These are phyloP conservation scores for Spheniscus mendiculus DNA, from an alignment of 2,113 vertebrate species.

Conservation along the genomic window DNA sequence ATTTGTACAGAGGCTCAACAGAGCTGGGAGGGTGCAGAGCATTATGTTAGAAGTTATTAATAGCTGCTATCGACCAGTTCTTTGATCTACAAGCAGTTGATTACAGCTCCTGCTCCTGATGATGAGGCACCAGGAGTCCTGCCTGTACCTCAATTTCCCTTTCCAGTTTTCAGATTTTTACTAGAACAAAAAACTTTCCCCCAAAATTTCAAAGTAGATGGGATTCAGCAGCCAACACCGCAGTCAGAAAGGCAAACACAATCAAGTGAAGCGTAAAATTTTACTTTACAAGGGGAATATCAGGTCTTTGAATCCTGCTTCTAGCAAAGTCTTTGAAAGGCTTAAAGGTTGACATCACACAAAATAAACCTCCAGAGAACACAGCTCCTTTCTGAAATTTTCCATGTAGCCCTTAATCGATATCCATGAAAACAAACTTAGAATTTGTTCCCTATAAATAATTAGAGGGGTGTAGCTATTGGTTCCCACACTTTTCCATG, in stretches of 20 bases:
- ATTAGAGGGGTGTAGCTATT: not conserved
- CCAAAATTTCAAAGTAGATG: not conserved
- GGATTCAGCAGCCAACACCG: not conserved
- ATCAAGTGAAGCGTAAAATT: not conserved
- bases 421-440: not conserved
- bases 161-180: not conserved
- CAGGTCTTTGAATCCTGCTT: not conserved
- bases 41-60: conserved; percentile 33
- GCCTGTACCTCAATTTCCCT: not conserved
- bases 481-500: not conserved
- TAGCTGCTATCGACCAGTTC: conserved; percentile 45
- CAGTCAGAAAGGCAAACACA: conserved; percentile 7
- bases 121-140: conserved; percentile 4
- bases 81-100: conserved; percentile 48
- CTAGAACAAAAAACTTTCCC: not conserved
- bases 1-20: not conserved
- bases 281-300: not conserved
- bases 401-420: not conserved
- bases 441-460: not conserved
- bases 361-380: not conserved
- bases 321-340: conserved; percentile 34
- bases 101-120: conserved; percentile 15
- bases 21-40: conserved; percentile 9
- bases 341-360: conserved; percentile 24
- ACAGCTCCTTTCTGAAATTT: conserved; percentile 10